Evolutionary conservation across 2,888 invertebrate species (phyloP), one percentile per base, ranked within the genome.

Genomic region (Stratiomys singularior): DNA sequence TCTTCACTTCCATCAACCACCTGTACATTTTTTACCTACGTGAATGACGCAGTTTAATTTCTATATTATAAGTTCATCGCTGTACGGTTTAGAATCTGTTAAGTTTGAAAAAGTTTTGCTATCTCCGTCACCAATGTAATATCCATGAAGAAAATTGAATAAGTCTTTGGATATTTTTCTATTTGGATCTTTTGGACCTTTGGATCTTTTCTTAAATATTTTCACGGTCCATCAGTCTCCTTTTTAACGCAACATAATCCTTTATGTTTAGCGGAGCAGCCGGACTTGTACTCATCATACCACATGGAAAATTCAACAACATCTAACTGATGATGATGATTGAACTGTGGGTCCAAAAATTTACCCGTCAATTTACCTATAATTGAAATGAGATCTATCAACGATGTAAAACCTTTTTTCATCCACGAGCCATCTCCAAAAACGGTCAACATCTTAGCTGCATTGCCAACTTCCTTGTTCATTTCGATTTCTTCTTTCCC

Each of bases 351-450:
- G 15, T 52, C 52, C 4, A 52, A 9, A 52, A 9, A 4, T 52
- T 52, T 52, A 13, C 52, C 52, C 4, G 52, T 52, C 2, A 52
- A 52, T 52, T 52, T 52, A 9, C 3, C 18, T 52, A 52, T 52
- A 52, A 52, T 52, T 52, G 7, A 52, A n/a, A 13, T 9, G 15
- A 52, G 4, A 52, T 4, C 52, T 4, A 52, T 18, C 4, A 52
- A 52, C 52, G 52, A 52, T 52, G 52, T 52, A 52, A 52, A 52
- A 13, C 52, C 52, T 52, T n/a, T n/a, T n/a, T n/a, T n/a, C 52
- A 52, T 52, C 52, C 15, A 9, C 15, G 15, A 9, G 52, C 18
- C 15, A 52, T 52, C 52, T 52, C 52, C 52, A 52, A 18, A 52
- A 4, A 52, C 18, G 4, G 7, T 52, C 15, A 52, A 52, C 4